Percentiles rank a stretch among this genome's conserved stretches.
Evolutionary conservation across 2,113 vertebrate genomes (phyloP).

Genomic region (Brevimyrus niger): DNA sequence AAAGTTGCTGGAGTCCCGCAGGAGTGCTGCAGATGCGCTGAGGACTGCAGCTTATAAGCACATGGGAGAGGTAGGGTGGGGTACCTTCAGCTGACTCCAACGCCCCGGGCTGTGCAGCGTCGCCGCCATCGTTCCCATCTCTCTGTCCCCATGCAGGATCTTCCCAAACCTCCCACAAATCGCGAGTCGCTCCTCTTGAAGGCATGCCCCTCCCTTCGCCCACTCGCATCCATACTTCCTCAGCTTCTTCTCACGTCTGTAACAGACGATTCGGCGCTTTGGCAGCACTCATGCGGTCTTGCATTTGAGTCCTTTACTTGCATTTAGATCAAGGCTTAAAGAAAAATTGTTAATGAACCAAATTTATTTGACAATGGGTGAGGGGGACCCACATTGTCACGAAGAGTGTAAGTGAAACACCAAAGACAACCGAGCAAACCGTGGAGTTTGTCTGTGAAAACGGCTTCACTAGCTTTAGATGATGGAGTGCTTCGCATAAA

Average conservation of each 20-base stretch:
- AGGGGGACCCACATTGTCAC: background rate
- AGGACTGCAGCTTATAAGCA: background rate
- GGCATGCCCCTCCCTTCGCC: background rate
- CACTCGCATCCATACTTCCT: background rate
- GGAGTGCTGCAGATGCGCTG: background rate
- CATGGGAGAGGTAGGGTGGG: background rate
- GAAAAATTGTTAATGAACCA: background rate
- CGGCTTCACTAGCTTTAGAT: background rate
- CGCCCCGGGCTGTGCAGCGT: background rate
- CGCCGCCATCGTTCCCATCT: background rate
- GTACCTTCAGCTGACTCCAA: background rate
- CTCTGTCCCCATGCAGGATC: background rate
- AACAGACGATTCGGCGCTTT: background rate
- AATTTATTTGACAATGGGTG: background rate
- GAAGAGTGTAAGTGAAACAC: background rate
- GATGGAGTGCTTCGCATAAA: background rate
- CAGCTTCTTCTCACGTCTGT: background rate
- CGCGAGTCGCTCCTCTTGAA: background rate
- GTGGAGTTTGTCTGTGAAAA: background rate
- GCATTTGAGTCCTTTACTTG: background rate
- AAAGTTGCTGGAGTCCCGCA: background rate
- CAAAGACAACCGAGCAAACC: background rate
- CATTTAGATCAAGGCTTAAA: background rate
- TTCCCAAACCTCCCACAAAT: background rate
- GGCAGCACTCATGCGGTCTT: background rate